phyloP scores from a whole-genome alignment of 1,140 invertebrate species.

The Aporrectodea caliginosa region DNA sequence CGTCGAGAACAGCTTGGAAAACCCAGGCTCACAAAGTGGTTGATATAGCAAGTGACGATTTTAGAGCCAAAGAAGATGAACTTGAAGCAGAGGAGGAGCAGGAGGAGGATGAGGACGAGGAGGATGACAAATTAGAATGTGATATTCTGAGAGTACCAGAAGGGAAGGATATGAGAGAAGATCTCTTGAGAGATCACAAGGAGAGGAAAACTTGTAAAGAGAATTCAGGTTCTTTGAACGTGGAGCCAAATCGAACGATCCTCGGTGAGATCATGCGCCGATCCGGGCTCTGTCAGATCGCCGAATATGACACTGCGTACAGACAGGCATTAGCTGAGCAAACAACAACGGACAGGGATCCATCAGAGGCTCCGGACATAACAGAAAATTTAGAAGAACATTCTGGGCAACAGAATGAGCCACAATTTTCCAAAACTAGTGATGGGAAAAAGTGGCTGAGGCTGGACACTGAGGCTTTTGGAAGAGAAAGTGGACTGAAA shows the following conservation, averaged over 20 bases:
- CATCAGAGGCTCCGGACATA: neutral
- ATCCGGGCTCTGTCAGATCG: neutral
- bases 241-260: neutral
- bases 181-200: no score
- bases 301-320: neutral
- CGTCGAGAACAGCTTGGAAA: no score
- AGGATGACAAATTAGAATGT: no score
- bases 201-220: no score
- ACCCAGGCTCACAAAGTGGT: no score
- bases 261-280: neutral
- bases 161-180: no score
- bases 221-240: no score
- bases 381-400: neutral
- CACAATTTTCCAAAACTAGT: neutral
- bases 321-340: neutral
- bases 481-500: neutral
- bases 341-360: neutral
- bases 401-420: neutral
- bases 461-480: neutral
- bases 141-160: no score
- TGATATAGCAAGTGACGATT: no score
- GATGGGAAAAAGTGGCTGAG: neutral
- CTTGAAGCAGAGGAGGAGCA: no score
- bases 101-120: no score
- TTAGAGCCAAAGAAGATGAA: no score